Evolutionary conservation across 2,797 vertebrate species (phyloP).

Genomic region (Pogoniulus pusillus): DNA sequence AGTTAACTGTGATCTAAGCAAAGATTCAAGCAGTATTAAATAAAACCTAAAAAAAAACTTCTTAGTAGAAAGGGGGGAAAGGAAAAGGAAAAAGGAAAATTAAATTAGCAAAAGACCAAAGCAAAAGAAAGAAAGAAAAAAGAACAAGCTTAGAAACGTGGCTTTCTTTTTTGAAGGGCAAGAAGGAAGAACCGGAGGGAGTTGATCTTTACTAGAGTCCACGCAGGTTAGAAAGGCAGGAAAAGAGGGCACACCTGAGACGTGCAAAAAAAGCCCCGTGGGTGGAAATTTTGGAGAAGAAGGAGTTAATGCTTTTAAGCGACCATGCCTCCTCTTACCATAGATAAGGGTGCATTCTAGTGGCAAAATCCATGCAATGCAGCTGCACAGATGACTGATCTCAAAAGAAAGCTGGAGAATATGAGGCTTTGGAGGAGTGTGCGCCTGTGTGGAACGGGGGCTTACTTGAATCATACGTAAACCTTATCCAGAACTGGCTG

Average conservation of each 20-base stretch:
- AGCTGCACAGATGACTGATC: slow-evolving; percentile 64
- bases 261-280: not conserved
- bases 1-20: not conserved
- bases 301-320: slow-evolving; percentile 60
- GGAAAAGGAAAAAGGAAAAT: not conserved
- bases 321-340: slow-evolving; percentile 63
- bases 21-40: not conserved
- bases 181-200: not conserved
- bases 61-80: not conserved
- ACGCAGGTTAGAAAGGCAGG: not conserved
- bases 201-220: not conserved
- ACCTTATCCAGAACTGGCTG: not conserved
- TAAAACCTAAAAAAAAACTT: slow-evolving; percentile 10
- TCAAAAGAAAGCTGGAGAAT: slow-evolving; percentile 44
- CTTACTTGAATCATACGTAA: not conserved
- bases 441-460: not conserved
- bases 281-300: slow-evolving; percentile 18
- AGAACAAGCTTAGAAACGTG: not conserved
- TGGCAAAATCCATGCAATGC: slow-evolving; percentile 80
- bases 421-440: slow-evolving; percentile 28
- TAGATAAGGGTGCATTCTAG: slow-evolving; percentile 85
- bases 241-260: slow-evolving; percentile 27
- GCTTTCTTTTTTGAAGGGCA: not conserved
- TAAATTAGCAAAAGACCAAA: too few relatives aligned
- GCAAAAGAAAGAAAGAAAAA: not conserved